These are phyloP conservation scores for Brachionus asplanchnoidis DNA, from an alignment of 1,140 invertebrate genomes.

Conservation along the genomic window DNA sequence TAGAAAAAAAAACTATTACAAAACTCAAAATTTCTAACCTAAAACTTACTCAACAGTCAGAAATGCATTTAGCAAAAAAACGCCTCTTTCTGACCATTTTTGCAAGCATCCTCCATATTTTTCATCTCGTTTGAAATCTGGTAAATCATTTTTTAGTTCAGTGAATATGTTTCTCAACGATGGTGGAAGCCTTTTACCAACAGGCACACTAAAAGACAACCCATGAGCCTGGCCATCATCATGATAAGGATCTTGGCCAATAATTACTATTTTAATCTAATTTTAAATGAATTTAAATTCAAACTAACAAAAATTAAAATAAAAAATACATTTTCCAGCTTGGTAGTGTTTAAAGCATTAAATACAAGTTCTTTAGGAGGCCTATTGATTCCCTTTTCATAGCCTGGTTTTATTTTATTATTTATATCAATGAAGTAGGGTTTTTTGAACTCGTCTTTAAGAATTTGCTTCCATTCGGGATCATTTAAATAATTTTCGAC, in stretches of 20 bases:
- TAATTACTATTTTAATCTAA: conserved; percentile 39
- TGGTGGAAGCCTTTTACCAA: neutral
- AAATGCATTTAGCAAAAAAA: conserved; percentile 41
- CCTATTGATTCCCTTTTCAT: neutral
- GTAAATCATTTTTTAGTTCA: conserved; percentile 30
- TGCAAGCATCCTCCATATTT: conserved; percentile 12
- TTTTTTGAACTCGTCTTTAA: conserved; percentile 25
- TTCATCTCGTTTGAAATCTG: neutral
- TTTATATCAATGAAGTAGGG: conserved; percentile 30
- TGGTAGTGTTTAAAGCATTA: conserved; percentile 28
- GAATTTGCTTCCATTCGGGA: neutral
- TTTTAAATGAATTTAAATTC: neutral
- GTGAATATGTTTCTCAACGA: conserved; percentile 37
- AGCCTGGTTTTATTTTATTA: conserved; percentile 11
- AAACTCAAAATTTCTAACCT: neutral
- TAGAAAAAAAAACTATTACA: neutral
- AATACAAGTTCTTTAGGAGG: conserved; percentile 39
- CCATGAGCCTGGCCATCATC: conserved; percentile 38
- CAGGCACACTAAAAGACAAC: conserved; percentile 14
- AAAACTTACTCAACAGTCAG: conserved; percentile 24
- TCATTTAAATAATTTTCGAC: conserved; percentile 15
- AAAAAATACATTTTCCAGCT: neutral
- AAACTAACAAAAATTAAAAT: neutral
- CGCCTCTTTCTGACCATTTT: conserved; percentile 36
- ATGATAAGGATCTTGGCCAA: conserved; percentile 42